Evolutionary conservation across 1,140 invertebrate species (phyloP), one percentile per base, ranked within the genome.

Genomic region (Bacillus rossius): DNA sequence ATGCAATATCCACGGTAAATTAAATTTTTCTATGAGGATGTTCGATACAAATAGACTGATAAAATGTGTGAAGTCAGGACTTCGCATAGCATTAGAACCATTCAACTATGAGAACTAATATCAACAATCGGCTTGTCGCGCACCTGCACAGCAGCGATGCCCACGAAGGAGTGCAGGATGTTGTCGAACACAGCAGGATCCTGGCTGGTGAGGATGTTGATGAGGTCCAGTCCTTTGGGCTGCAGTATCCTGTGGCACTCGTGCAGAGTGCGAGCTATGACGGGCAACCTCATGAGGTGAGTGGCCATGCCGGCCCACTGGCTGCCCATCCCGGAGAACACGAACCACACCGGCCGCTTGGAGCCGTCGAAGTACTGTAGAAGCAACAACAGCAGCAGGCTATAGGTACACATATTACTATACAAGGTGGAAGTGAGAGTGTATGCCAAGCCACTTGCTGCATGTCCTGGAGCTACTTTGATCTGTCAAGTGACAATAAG

Each of bases 281-380:
- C 60, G 20, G 76, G 69, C 8, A 86, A 65, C 13, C 71, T 59
- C 75, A 84, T 55, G 37, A 55, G 53, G 19, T 76, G 65, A 43
- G 70, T 62, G 2, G 77, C 82, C 82, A 86, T 85, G 16, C 79
- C 77, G 38, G 73, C 61, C 80, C 83, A 87, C 67, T 87, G 84
- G 34, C 77, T 77, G 5, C 84, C 85, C 83, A 86, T 84, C 19
- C 84, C 84, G 54, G 84, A 77, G 69, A 83, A 87, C 2, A 86
- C 72, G 67, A 76, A 84, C 76, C 81, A 86, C 2, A 86, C 66
- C 34, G 81, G 81, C 26, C 79, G 67, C 61, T 61, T 64, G 19
- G 53, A 79, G 3, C 79, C 81, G 60, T 83, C 77, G 0, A 78
- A 61, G 8, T 84, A 63, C 52, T 54, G 52, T 19, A 42, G 41